A percentile compares a stretch with the other conserved stretches of the same genome.
These are phyloP conservation scores for Pelodiscus sinensis DNA, from an alignment of 2,113 vertebrate species.

Conservation along the genomic window DNA sequence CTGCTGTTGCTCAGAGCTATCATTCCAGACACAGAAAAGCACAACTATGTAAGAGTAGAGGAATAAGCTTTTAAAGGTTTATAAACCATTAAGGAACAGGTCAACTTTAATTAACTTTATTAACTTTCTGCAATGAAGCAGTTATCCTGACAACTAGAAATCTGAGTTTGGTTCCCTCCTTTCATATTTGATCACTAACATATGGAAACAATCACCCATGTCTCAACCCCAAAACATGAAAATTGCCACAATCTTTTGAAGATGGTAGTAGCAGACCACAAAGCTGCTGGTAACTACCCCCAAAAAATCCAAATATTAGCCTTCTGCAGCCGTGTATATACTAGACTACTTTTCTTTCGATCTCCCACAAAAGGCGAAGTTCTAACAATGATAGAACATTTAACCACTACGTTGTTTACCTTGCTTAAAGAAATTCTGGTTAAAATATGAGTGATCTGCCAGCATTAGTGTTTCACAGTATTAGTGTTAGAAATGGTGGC, in stretches of 20 bases:
- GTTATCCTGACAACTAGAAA: not conserved
- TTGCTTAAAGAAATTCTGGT: not conserved
- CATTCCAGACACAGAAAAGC: not conserved
- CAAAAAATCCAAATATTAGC: not conserved
- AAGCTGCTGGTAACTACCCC: fast-evolving
- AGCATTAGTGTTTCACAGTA: not conserved
- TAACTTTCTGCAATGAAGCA: not conserved
- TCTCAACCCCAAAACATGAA: not conserved
- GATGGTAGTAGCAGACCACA: not conserved
- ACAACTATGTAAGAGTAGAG: not conserved
- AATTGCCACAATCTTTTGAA: not conserved
- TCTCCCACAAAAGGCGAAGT: not conserved
- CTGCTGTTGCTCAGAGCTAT: constrained; percentile 15
- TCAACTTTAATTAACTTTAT: not conserved
- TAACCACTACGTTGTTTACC: not conserved
- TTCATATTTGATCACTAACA: not conserved
- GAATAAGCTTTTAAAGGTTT: not conserved
- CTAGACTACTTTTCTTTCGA: not conserved
- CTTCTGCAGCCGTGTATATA: not conserved
- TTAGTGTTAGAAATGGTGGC: not conserved
- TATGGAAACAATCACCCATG: not conserved
- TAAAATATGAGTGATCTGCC: not conserved
- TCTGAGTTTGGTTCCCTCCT: not conserved
- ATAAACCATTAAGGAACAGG: not conserved
- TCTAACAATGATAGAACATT: not conserved